Evolutionary conservation across 2,113 vertebrate genomes (phyloP).

Genomic region (Platichthys flesus): DNA sequence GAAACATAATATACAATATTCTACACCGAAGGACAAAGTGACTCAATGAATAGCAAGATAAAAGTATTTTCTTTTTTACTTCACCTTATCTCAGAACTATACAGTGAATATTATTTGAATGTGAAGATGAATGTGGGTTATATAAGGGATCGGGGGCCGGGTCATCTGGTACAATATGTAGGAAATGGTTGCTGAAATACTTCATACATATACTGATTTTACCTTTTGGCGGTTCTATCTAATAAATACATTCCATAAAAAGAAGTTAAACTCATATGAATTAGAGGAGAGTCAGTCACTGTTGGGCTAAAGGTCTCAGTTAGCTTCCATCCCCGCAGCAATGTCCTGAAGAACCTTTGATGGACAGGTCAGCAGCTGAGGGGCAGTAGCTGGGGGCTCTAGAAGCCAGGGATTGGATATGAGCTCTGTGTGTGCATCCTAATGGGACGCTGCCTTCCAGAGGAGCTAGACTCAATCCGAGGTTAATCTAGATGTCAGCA

Average conservation of each 20-base stretch:
- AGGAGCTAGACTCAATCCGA: slow-evolving; percentile 57
- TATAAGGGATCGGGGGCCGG: neutral
- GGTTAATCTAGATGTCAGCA: slow-evolving; percentile 79
- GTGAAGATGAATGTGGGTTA: neutral
- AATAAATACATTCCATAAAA: slow-evolving; percentile 12
- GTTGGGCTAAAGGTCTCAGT: slow-evolving; percentile 45
- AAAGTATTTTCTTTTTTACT: neutral
- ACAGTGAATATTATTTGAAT: neutral
- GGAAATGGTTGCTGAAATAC: neutral
- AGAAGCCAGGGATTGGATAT: slow-evolving; percentile 46
- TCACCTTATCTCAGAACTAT: neutral
- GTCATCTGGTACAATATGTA: too few species aligned
- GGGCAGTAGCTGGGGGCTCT: slow-evolving; percentile 55
- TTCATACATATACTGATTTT: slow-evolving; percentile 2
- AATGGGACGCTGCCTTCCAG: slow-evolving; percentile 65
- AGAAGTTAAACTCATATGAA: slow-evolving; percentile 22
- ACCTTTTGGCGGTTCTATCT: neutral
- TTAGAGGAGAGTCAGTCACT: slow-evolving; percentile 3
- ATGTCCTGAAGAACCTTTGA: slow-evolving; percentile 53
- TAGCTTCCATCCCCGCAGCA: slow-evolving; percentile 35
- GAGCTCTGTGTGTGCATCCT: slow-evolving; percentile 59
- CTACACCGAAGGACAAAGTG: neutral
- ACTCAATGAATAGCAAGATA: neutral
- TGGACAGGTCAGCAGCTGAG: slow-evolving; percentile 48
- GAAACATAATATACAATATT: neutral